phyloP scores from a whole-genome alignment of 2,888 invertebrate species.

The Hypolimnas misippus region DNA sequence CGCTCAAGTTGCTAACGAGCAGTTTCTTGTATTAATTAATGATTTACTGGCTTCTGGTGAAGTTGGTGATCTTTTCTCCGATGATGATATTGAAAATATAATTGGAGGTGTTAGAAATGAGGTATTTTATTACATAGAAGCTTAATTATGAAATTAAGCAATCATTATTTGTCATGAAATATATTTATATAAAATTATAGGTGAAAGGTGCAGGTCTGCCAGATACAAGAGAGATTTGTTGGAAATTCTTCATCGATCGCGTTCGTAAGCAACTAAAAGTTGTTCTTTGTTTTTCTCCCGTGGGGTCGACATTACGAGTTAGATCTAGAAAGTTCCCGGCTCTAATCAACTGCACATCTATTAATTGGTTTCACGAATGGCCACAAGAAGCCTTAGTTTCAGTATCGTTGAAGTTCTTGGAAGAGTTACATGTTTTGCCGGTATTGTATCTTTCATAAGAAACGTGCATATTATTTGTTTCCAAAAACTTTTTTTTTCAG shows the following conservation, averaged over 20 bases:
- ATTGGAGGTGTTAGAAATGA: constrained; percentile 93
- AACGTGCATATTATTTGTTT: no score
- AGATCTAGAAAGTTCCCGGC: constrained; percentile 97
- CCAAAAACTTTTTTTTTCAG: no score
- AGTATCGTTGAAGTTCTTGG: constrained; percentile 94
- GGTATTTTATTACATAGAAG: constrained; percentile 68
- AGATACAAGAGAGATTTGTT: constrained; percentile 97
- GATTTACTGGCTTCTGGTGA: constrained; percentile 98
- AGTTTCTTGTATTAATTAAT: constrained; percentile 97
- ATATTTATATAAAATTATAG: constrained; percentile 52
- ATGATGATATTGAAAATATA: constrained; percentile 98
- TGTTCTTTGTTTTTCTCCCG: constrained; percentile 98
- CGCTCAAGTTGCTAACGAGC: constrained; percentile 97
- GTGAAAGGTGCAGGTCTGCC: constrained; percentile 94
- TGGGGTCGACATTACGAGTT: constrained; percentile 96
- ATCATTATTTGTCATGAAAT: no score
- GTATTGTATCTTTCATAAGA: no score
- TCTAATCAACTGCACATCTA: constrained; percentile 96
- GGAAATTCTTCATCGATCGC: constrained; percentile 98
- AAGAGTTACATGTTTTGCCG: constrained; percentile 90
- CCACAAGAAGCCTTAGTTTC: constrained; percentile 98
- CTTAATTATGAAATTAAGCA: background rate
- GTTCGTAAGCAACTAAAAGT: constrained; percentile 95
- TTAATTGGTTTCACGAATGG: constrained; percentile 99
- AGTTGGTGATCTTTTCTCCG: constrained; percentile 97